Evolutionary conservation across 2,797 vertebrate species (phyloP), one percentile per base, ranked within the genome.

Genomic region (Trichosurus vulpecula): DNA sequence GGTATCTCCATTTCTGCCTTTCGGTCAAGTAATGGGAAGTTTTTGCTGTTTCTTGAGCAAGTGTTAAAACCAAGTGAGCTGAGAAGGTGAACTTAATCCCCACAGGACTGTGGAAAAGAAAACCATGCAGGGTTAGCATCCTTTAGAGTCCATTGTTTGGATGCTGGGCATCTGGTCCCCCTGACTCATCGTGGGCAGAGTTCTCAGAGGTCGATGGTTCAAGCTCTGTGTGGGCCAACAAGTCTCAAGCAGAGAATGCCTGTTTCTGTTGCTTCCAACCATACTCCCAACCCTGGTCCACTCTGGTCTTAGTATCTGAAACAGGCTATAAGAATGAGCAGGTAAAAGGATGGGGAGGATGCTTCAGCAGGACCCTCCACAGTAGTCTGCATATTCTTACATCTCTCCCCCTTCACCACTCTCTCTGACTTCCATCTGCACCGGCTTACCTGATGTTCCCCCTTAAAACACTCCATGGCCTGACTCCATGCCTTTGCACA

Each of bases 21-120:
- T 97, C 97, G 98, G 94, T 81, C 81, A 91, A 93, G 96, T 96
- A 98, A 96, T 95, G 96, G 95, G 92, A 91, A 90, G 58, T 98
- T 92, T 97, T 98, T 98, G 97, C 97, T 96, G 95, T 97, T 98
- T 97, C 96, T 96, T 98, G 98, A 98, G 97, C 93, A 97, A 98
- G 97, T 97, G 94, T 97, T 98, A 98, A 93, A 97, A 97, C 95
- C 96, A 95, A 97, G 97, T 97, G 95, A 92, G 92, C 96, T 98
- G 98, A 97, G 97, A 98, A 98, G 97, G 90, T 97, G 55, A 96
- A 57, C 95, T 97, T 98, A 98, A 98, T 89, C 91, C 96, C 95
- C 95, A 92, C 95, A 96, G 96, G 81, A 31, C 54, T 92, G 95
- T 98, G 97, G 92, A 92, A 58, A 6, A 53, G 55, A 90, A 52